These are phyloP conservation scores for Dallia pectoralis DNA, from an alignment of 2,797 vertebrate species.

Conservation along the genomic window DNA sequence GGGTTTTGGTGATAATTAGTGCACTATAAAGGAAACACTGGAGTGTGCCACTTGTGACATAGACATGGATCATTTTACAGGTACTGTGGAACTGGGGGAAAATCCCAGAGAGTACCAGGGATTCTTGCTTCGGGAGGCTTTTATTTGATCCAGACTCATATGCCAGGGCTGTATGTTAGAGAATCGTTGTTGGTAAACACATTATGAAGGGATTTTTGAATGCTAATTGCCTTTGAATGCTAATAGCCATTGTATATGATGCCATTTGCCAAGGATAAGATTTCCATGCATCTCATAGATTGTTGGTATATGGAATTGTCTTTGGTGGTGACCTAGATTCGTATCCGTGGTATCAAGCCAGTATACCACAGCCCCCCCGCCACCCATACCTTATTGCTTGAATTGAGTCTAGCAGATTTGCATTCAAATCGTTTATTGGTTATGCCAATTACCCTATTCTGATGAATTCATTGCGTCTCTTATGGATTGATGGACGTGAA, in stretches of 20 bases:
- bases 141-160: slow-evolving; percentile 60
- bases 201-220: too few species aligned
- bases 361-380: too few species aligned
- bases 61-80: slow-evolving; percentile 33
- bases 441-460: slow-evolving; percentile 35
- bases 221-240: too few species aligned
- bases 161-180: slow-evolving; percentile 53
- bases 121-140: slow-evolving; percentile 32
- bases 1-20: not conserved
- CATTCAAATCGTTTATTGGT: slow-evolving; percentile 40
- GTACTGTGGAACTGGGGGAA: slow-evolving; percentile 30
- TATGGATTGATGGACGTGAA: slow-evolving; percentile 25
- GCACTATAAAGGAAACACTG: not conserved
- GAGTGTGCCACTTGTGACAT: not conserved
- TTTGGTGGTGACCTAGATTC: too few species aligned
- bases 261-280: slow-evolving; percentile 8
- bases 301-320: too few species aligned
- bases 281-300: not conserved
- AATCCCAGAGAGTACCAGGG: slow-evolving; percentile 40
- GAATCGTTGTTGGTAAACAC: not conserved
- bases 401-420: slow-evolving; percentile 1
- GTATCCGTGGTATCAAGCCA: too few species aligned
- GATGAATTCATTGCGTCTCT: slow-evolving; percentile 35
- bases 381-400: too few species aligned
- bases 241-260: too few species aligned